Conservation (phyloP, 2,797 vertebrate species). For the Nannoperca obscura region DNA sequence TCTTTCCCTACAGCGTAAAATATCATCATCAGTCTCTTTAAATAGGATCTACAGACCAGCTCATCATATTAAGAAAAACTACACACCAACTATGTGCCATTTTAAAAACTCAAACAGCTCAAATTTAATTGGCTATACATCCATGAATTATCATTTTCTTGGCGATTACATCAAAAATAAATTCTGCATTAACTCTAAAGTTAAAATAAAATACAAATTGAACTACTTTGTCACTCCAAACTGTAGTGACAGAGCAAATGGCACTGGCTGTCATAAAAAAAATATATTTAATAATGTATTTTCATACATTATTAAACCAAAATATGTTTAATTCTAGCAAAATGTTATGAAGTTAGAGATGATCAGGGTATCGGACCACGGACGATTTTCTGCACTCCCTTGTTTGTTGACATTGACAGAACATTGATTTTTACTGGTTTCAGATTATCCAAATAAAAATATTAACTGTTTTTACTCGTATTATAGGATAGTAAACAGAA, state of each 20-base stretch:
- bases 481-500: background rate
- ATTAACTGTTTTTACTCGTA: background rate
- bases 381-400: background rate
- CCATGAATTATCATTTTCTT: background rate
- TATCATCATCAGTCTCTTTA: background rate
- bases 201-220: background rate
- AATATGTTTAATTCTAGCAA: background rate
- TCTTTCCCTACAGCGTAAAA: background rate
- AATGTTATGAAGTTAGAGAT: background rate
- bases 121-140: background rate
- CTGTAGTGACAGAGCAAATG: background rate
- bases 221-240: background rate
- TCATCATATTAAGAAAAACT: background rate
- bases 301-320: background rate
- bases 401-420: constrained; percentile 6
- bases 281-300: no score
- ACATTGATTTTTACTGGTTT: no score
- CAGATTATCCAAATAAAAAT: background rate
- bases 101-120: background rate
- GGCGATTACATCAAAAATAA: background rate
- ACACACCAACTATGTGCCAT: background rate
- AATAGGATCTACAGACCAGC: background rate
- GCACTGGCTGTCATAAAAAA: background rate
- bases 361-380: background rate
- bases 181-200: background rate